Evolutionary conservation across 1,140 invertebrate genomes (phyloP).

Genomic region (Saccostrea echinata): DNA sequence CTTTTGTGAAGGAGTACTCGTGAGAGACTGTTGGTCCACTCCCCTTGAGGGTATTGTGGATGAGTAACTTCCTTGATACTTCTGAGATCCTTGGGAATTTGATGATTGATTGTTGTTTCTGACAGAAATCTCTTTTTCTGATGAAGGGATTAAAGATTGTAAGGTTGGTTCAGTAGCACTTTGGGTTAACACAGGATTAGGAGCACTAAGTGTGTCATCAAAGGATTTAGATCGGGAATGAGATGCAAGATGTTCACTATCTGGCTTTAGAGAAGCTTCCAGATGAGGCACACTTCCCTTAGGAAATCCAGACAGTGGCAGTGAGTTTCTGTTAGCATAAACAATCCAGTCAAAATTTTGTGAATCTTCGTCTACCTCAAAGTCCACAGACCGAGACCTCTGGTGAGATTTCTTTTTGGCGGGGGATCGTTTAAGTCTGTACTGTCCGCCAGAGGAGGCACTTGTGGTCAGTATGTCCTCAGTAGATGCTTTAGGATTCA

Average conservation of each 20-base stretch:
- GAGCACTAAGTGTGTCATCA: background rate
- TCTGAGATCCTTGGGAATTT: slow-evolving; percentile 28
- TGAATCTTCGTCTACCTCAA: slow-evolving; percentile 54
- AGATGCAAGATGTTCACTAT: slow-evolving; percentile 4
- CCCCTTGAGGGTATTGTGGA: background rate
- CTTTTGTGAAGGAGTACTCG: background rate
- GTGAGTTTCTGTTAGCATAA: slow-evolving; percentile 68
- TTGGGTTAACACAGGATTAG: background rate
- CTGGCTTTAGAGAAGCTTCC: slow-evolving; percentile 50
- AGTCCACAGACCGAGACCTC: slow-evolving; percentile 46
- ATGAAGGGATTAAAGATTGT: background rate
- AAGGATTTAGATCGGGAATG: slow-evolving; percentile 36
- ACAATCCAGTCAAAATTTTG: slow-evolving; percentile 72
- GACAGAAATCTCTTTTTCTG: background rate
- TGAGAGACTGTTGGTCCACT: background rate
- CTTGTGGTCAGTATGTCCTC: slow-evolving; percentile 27
- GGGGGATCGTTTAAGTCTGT: background rate
- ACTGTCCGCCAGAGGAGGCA: background rate
- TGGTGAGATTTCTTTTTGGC: slow-evolving; percentile 12
- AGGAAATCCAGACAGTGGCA: slow-evolving; percentile 51
- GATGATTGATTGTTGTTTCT: background rate
- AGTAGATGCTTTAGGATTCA: slow-evolving; percentile 44
- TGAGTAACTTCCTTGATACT: slow-evolving; percentile 3
- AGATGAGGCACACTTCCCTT: slow-evolving; percentile 47
- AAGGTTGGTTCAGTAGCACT: background rate